phyloP scores from a whole-genome alignment of 2,113 vertebrate genomes.

The Ceratotherium simum region DNA sequence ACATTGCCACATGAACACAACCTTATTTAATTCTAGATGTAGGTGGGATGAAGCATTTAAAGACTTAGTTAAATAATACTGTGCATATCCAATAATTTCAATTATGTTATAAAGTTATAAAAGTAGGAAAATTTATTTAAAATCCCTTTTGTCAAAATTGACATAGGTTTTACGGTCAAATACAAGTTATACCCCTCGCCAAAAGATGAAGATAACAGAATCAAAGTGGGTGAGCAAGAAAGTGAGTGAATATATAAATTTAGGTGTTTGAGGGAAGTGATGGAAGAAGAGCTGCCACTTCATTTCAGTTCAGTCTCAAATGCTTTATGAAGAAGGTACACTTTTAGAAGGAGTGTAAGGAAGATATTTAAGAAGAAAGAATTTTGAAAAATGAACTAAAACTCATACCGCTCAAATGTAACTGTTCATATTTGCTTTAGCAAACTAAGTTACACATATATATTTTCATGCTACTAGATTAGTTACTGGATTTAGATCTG shows the following conservation, averaged over 20 bases:
- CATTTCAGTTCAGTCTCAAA: neutral
- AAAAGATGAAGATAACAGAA: neutral
- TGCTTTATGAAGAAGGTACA: neutral
- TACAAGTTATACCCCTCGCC: neutral
- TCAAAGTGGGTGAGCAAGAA: neutral
- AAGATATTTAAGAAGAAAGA: slow-evolving; percentile 19
- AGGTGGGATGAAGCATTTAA: neutral
- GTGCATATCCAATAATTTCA: neutral
- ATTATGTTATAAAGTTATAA: neutral
- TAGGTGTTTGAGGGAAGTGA: neutral
- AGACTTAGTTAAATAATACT: neutral
- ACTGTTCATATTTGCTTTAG: neutral
- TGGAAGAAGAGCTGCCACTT: neutral
- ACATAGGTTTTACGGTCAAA: neutral
- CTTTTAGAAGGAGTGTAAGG: neutral
- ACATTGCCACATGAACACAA: neutral
- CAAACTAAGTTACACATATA: neutral
- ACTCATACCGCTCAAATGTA: neutral
- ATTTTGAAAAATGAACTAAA: slow-evolving; percentile 7
- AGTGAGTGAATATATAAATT: slow-evolving; percentile 6
- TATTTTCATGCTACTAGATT: neutral
- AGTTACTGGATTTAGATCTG: neutral
- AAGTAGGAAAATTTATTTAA: slow-evolving; percentile 35
- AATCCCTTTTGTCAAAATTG: slow-evolving; percentile 8
- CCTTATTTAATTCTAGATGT: slow-evolving; percentile 35